Percentiles rank a stretch among this genome's conserved stretches.
These are phyloP conservation scores for Oxystoma pomonae DNA, from an alignment of 2,888 invertebrate genomes.

Conservation along the genomic window DNA sequence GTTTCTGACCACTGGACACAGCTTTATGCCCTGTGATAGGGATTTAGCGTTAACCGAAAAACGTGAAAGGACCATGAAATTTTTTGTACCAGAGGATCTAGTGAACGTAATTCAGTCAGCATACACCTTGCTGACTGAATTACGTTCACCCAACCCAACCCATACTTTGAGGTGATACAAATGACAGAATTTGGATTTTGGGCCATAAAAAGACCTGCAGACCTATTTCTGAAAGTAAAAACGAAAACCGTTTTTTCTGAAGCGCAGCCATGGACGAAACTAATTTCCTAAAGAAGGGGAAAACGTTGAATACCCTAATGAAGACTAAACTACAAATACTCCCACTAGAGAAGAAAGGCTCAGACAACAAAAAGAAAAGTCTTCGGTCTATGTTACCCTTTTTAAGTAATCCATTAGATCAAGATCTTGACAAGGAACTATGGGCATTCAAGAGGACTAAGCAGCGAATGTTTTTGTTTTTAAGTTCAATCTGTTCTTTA, in stretches of 20 bases:
- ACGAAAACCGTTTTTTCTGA: neutral
- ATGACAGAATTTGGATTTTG: neutral
- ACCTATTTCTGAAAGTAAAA: neutral
- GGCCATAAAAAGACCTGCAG: neutral
- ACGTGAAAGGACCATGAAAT: no score
- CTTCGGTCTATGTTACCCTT: neutral
- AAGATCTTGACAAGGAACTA: no score
- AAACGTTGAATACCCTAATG: neutral
- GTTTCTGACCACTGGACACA: neutral
- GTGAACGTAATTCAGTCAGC: neutral
- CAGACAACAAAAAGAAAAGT: neutral
- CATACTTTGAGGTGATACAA: neutral
- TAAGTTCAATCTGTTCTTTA: no score
- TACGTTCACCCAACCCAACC: no score
- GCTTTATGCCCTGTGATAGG: no score
- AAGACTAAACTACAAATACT: neutral
- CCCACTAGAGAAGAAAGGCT: neutral
- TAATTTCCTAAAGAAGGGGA: neutral
- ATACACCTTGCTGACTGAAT: neutral
- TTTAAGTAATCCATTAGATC: neutral
- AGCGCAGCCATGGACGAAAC: neutral
- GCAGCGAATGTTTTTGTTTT: no score
- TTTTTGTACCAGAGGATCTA: neutral
- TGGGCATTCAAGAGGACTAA: no score
- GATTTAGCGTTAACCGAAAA: no score